phyloP scores from a whole-genome alignment of 1,140 invertebrate genomes.

The Saccostrea cuccullata region DNA sequence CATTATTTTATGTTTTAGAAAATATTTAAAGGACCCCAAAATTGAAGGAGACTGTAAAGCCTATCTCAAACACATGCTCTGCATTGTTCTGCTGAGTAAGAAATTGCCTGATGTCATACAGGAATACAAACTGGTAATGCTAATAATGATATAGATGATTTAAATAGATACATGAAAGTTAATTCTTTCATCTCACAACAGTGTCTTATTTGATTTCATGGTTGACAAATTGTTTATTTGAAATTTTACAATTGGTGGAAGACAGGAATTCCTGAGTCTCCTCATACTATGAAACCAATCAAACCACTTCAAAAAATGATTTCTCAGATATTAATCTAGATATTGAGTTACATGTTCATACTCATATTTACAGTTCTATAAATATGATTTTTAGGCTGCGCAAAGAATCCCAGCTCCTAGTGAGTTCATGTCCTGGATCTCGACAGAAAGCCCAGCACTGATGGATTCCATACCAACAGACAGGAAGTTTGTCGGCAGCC shows the following conservation, averaged over 20 bases:
- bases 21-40: background rate
- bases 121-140: background rate
- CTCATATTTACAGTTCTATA: background rate
- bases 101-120: background rate
- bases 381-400: background rate
- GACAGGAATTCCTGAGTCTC: no score
- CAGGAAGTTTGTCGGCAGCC: conserved; percentile 1
- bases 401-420: conserved; percentile 30
- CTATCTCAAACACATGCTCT: conserved; percentile 2
- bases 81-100: background rate
- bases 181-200: no score
- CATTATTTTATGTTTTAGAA: background rate
- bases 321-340: no score
- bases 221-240: no score
- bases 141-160: no score
- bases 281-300: no score
- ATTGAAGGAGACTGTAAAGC: background rate
- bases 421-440: conserved; percentile 35
- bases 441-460: background rate
- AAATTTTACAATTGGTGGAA: no score
- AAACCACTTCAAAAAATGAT: no score
- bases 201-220: no score
- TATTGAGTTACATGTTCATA: no score
- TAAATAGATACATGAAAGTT: no score
- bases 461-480: conserved; percentile 39